Percentiles rank a stretch among this genome's conserved stretches.
phyloP scores from a whole-genome alignment of 2,797 vertebrate genomes.

The Enteromius fasciolatus region DNA sequence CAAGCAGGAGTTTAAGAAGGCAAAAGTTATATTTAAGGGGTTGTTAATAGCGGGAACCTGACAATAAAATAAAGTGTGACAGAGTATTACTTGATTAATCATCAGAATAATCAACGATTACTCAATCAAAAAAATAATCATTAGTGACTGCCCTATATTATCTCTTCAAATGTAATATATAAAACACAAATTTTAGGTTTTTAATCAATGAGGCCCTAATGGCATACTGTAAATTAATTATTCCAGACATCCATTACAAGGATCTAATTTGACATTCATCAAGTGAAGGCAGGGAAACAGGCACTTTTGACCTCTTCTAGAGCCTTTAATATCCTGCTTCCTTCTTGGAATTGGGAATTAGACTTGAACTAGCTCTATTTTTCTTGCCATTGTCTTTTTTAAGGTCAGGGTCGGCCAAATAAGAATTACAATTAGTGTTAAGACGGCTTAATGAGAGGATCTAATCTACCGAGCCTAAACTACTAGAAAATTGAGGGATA shows the following conservation, averaged over 20 bases:
- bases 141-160: background rate
- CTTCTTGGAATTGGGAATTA: constrained; percentile 43
- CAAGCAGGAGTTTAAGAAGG: too few species aligned
- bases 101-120: background rate
- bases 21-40: too few species aligned
- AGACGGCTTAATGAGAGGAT: constrained; percentile 44
- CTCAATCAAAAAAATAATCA: background rate
- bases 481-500: background rate
- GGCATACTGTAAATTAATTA: constrained; percentile 1
- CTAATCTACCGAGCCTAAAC: background rate
- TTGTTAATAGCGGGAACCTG: background rate
- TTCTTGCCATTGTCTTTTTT: constrained; percentile 49
- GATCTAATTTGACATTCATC: constrained; percentile 44
- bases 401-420: constrained; percentile 50
- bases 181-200: background rate
- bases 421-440: constrained; percentile 51
- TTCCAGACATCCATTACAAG: constrained; percentile 34
- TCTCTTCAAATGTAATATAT: background rate
- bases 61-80: background rate
- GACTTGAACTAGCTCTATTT: constrained; percentile 34
- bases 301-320: constrained; percentile 20
- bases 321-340: constrained; percentile 23
- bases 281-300: constrained; percentile 34
- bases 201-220: background rate
- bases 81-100: background rate